phyloP scores from a whole-genome alignment of 2,113 vertebrate genomes.

The Oryzias melastigma region DNA sequence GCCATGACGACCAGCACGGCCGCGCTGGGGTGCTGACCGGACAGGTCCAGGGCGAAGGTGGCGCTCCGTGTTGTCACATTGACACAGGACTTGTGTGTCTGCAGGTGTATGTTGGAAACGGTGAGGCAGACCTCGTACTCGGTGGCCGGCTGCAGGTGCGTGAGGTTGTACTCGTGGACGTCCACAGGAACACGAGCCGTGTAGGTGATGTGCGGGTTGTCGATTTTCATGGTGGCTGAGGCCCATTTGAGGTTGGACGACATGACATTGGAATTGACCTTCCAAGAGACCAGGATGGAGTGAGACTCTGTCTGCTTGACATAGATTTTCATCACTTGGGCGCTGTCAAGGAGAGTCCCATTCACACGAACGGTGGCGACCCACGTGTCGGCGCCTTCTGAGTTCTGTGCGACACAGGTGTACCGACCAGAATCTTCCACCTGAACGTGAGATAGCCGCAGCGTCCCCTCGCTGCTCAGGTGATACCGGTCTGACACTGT shows the following conservation, averaged over 20 bases:
- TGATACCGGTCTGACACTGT: slow-evolving; percentile 87
- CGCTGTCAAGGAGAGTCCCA: slow-evolving; percentile 89
- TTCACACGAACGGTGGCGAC: slow-evolving; percentile 89
- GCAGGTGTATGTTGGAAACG: slow-evolving; percentile 90
- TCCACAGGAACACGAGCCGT: slow-evolving; percentile 94
- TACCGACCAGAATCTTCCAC: slow-evolving; percentile 92
- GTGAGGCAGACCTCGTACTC: slow-evolving; percentile 97
- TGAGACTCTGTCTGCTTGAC: slow-evolving; percentile 92
- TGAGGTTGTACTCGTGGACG: slow-evolving; percentile 96
- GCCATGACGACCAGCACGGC: slow-evolving; percentile 93
- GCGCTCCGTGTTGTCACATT: slow-evolving; percentile 91
- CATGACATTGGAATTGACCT: slow-evolving; percentile 92
- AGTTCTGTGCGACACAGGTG: slow-evolving; percentile 95
- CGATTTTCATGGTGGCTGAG: slow-evolving; percentile 96
- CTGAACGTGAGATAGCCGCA: slow-evolving; percentile 85
- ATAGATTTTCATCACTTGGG: slow-evolving; percentile 92
- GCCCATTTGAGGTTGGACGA: slow-evolving; percentile 96
- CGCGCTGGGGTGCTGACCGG: slow-evolving; percentile 87
- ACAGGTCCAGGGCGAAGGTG: slow-evolving; percentile 85
- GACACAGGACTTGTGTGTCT: slow-evolving; percentile 91
- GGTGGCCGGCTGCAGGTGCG: slow-evolving; percentile 91
- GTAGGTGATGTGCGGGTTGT: slow-evolving; percentile 97
- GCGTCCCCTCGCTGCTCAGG: slow-evolving; percentile 87
- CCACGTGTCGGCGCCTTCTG: slow-evolving; percentile 91
- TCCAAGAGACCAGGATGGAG: slow-evolving; percentile 96